Conservation (phyloP, 2,797 vertebrate species). For the Leucoraja ocellata region DNA sequence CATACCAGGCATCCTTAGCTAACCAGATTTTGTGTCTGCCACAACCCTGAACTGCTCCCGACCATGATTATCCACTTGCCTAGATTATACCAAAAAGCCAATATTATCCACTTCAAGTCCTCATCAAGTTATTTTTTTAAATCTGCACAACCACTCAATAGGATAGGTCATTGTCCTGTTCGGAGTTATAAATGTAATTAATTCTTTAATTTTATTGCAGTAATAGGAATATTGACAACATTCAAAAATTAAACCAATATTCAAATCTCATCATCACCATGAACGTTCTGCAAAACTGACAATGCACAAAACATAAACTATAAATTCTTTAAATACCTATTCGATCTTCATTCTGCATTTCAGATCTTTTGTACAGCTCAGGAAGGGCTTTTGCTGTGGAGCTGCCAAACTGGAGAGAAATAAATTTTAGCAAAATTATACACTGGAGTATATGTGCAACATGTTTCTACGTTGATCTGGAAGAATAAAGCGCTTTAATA, state of each 20-base stretch:
- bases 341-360: slow-evolving; percentile 78
- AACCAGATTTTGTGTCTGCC: neutral
- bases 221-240: neutral
- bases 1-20: neutral
- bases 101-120: neutral
- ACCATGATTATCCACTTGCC: neutral
- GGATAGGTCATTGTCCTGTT: neutral
- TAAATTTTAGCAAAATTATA: neutral
- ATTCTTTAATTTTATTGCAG: neutral
- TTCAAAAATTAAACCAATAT: neutral
- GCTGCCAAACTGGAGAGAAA: slow-evolving; percentile 25
- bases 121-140: neutral
- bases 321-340: slow-evolving; percentile 62
- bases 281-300: neutral
- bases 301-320: neutral
- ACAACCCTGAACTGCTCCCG: neutral
- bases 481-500: neutral
- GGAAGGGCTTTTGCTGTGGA: slow-evolving; percentile 73
- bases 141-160: neutral
- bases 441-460: neutral
- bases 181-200: neutral
- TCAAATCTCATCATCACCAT: neutral
- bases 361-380: slow-evolving; percentile 83
- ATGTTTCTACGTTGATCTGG: neutral
- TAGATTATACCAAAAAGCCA: neutral